Evolutionary conservation across 2,113 vertebrate genomes (phyloP), one percentile per base, ranked within the genome.

Genomic region (Hippocampus barbouri): DNA sequence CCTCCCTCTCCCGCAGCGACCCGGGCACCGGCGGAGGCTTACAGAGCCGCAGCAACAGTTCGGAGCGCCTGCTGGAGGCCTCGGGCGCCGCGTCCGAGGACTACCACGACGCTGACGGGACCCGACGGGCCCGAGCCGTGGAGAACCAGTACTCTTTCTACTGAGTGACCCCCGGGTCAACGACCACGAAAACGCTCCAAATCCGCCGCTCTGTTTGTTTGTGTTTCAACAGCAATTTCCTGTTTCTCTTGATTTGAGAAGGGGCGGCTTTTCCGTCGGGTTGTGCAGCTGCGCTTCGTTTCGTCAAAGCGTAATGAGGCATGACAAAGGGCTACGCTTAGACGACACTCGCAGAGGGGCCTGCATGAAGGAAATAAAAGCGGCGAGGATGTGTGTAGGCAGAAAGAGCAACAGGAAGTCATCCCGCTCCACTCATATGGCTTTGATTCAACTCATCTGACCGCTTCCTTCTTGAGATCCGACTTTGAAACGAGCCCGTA

Each of bases 91-190:
- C 86, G 0, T 74, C 91, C 0, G 96, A 97, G 38, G 96, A 98
- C 86, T 93, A 95, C 78, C 94, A 94, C 0, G 97, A 98, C 25
- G 89, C 90, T 2, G 96, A 97, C 0, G 93, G 94, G 3, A 84
- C 93, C 18, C 93, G 94, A 56, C 91, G 94, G 78, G 90, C 95
- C 74, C 90, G 97, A 49, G 97, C 97, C 0, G 95, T 99, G 25
- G 96, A 99, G 84, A 99, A 99, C 90, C 97, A 99, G 30, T 99
- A 99, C 82, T 97, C 97, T 76, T 99, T 98, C 91, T 98, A 98
- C 89, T 99, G 87, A 97, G 62, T 47, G 16, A 49, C 70, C 25
- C 43, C 43, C 43, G 8, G 30, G 62, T 66, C 30, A 66, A 59
- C 59, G 53, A 27, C 63, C 73, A 38, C 72, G 53, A 59, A 75